Conservation (phyloP, 2,888 invertebrate species). For the Ennomos quercinarius region DNA sequence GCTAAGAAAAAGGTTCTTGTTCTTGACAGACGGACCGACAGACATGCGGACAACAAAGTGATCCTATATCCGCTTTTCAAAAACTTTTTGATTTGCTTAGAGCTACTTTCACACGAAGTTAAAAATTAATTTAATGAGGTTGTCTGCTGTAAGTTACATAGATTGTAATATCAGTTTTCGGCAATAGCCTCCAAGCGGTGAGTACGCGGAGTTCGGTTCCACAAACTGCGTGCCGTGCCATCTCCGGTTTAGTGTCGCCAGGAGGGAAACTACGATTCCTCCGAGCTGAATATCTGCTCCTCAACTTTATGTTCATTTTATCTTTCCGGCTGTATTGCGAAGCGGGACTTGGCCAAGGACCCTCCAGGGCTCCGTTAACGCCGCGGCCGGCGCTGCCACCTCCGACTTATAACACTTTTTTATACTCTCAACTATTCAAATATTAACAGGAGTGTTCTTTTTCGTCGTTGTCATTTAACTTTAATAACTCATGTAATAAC, state of each 20-base stretch:
- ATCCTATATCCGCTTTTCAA: too few species aligned
- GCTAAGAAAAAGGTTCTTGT: too few species aligned
- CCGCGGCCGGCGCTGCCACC: constrained; percentile 71
- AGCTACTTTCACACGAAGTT: too few species aligned
- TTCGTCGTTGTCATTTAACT: constrained; percentile 53
- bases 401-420: constrained; percentile 71
- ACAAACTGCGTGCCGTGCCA: constrained; percentile 68
- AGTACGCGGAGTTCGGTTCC: constrained; percentile 47
- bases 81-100: too few species aligned
- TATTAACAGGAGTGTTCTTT: constrained; percentile 69
- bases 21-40: too few species aligned
- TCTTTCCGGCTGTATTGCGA: constrained; percentile 83
- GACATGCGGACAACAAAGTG: too few species aligned
- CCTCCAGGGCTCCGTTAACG: constrained; percentile 82
- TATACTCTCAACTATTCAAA: constrained; percentile 77
- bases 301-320: constrained; percentile 85
- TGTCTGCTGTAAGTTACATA: constrained; percentile 13
- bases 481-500: constrained; percentile 52
- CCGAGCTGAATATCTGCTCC: constrained; percentile 80
- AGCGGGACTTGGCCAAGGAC: constrained; percentile 77
- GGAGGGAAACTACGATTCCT: constrained; percentile 82
- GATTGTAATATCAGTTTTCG: constrained; percentile 10
- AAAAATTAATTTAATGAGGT: not conserved
- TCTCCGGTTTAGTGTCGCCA: constrained; percentile 76
- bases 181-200: constrained; percentile 24